These are phyloP conservation scores for Molorchus minor DNA, from an alignment of 2,888 invertebrate species.

Conservation along the genomic window DNA sequence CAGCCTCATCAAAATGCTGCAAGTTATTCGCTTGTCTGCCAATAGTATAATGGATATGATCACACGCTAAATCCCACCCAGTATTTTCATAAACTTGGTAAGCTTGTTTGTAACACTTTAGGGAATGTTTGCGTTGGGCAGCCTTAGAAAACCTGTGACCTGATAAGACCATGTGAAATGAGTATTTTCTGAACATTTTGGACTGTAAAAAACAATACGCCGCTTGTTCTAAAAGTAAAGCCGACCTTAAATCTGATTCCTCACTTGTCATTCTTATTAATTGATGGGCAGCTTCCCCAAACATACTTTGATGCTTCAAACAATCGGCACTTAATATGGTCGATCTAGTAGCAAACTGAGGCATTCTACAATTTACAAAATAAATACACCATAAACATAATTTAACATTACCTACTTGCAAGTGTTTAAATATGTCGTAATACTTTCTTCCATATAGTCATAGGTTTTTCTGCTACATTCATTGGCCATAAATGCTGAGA, in stretches of 20 bases:
- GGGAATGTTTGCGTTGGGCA: conserved; percentile 90
- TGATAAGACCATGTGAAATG: conserved; percentile 95
- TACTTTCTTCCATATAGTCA: conserved; percentile 95
- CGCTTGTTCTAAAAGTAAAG: conserved; percentile 93
- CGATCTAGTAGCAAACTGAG: conserved; percentile 91
- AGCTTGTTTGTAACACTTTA: conserved; percentile 91
- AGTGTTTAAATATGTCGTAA: conserved; percentile 87
- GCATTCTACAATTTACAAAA: conserved; percentile 70
- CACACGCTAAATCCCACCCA: conserved; percentile 92
- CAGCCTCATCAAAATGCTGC: conserved; percentile 75
- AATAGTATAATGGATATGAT: conserved; percentile 95
- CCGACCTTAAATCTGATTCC: conserved; percentile 96
- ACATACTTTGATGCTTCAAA: conserved; percentile 78
- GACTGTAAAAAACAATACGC: conserved; percentile 87
- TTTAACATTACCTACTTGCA: conserved; percentile 76
- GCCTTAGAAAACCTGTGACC: conserved; percentile 96
- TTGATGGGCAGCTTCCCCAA: conserved; percentile 94
- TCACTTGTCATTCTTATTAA: conserved; percentile 95
- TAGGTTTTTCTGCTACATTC: conserved; percentile 81
- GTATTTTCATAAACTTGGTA: conserved; percentile 77
- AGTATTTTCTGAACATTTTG: conserved; percentile 88
- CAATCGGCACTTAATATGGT: conserved; percentile 90
- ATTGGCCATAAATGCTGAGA: conserved; percentile 89
- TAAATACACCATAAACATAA: too few species aligned
- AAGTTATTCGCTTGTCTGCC: conserved; percentile 89